Percentiles rank a stretch among this genome's conserved stretches.
These are phyloP conservation scores for Sesia bembeciformis DNA, from an alignment of 2,888 invertebrate genomes.

Conservation along the genomic window DNA sequence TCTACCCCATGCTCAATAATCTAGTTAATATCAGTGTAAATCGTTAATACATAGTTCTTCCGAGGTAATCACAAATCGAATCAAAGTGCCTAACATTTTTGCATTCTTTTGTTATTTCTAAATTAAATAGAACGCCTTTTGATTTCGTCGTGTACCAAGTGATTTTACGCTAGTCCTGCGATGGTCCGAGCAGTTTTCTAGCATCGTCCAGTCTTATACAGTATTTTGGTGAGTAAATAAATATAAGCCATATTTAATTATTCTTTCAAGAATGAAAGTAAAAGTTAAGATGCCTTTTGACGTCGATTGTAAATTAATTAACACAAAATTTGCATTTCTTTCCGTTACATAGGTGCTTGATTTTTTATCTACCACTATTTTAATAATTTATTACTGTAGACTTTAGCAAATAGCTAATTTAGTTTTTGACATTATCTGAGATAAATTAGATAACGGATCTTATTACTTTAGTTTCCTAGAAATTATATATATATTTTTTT, in stretches of 20 bases:
- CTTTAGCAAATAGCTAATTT: no score
- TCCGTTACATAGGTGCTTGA: no score
- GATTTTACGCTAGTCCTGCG: conserved; percentile 42
- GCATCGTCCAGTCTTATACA: conserved; percentile 57
- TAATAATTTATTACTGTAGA: no score
- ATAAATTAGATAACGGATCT: no score
- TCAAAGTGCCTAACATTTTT: conserved; percentile 45
- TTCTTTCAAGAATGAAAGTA: background rate
- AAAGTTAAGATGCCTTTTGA: no score
- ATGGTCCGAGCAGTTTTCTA: conserved; percentile 72
- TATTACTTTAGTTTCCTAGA: no score
- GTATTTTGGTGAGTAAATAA: conserved; percentile 58
- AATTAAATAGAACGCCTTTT: conserved; percentile 19
- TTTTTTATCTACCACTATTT: no score
- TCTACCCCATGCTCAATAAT: no score
- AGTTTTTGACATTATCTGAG: no score
- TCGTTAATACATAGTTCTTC: background rate
- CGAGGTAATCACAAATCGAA: conserved; percentile 18
- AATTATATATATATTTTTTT: no score
- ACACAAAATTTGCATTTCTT: no score
- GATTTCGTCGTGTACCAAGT: conserved; percentile 41
- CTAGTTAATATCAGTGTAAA: background rate
- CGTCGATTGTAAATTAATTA: no score
- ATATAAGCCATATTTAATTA: background rate
- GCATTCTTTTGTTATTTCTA: conserved; percentile 28